These are phyloP conservation scores for Caenorhabditis remanei DNA, from an alignment of 1,140 invertebrate genomes.

Conservation along the genomic window DNA sequence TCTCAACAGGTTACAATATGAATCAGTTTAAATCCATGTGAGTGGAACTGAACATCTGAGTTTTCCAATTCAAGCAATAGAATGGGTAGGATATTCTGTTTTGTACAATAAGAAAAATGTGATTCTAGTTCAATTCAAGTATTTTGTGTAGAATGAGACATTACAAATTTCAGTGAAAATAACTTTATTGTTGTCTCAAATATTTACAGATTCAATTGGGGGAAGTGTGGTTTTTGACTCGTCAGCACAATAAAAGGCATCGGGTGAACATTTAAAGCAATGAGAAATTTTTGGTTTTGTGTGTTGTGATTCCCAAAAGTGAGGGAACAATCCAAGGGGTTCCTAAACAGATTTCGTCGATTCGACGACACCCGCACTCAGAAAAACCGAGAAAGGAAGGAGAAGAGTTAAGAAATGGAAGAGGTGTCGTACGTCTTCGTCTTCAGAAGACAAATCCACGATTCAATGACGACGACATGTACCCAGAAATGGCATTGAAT, in stretches of 20 bases:
- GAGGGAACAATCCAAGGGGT: not conserved
- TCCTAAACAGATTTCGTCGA: conserved; percentile 18
- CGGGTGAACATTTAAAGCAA: conserved; percentile 42
- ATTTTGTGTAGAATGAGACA: no score
- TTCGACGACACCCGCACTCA: conserved; percentile 18
- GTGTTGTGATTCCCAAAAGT: not conserved
- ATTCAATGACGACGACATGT: not conserved
- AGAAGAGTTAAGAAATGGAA: not conserved
- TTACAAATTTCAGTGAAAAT: not conserved
- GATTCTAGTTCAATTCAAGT: no score
- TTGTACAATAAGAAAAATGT: no score
- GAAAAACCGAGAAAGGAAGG: conserved; percentile 15
- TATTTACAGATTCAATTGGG: conserved; percentile 46
- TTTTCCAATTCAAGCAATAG: no score
- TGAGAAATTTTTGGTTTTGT: conserved; percentile 6
- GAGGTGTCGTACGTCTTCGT: not conserved
- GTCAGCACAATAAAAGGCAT: conserved; percentile 54
- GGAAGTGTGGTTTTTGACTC: not conserved
- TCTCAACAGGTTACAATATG: no score
- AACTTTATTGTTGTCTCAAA: conserved; percentile 35
- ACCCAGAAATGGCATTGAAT: conserved; percentile 45
- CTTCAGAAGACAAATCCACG: not conserved
- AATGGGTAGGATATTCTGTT: no score
- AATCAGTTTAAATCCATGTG: no score
- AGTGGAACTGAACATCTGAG: no score